These are phyloP conservation scores for Stictocephala bisonia DNA, from an alignment of 2,888 invertebrate species.

Conservation along the genomic window DNA sequence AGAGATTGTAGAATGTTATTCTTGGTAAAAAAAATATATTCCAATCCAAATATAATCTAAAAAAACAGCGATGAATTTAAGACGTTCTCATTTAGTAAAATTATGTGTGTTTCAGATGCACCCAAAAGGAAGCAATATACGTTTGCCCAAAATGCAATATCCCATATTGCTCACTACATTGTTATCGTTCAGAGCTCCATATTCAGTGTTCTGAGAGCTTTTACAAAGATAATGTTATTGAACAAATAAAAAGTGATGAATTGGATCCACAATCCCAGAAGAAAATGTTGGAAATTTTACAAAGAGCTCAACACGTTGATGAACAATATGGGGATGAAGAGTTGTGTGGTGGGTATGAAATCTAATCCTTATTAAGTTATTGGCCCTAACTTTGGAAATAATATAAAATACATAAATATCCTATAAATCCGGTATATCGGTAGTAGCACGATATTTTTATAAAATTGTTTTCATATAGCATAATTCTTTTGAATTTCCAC, in stretches of 20 bases:
- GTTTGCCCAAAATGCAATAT: slow-evolving; percentile 88
- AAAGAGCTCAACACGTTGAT: slow-evolving; percentile 66
- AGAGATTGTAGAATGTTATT: too few relatives aligned
- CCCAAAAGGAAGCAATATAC: slow-evolving; percentile 69
- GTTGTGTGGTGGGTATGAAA: slow-evolving; percentile 62
- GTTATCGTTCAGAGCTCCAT: slow-evolving; percentile 84
- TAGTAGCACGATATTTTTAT: too few relatives aligned
- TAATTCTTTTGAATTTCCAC: too few relatives aligned
- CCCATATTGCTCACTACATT: slow-evolving; percentile 83
- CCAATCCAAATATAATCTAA: too few relatives aligned
- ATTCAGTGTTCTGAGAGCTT: slow-evolving; percentile 88
- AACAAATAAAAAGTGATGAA: slow-evolving; percentile 71
- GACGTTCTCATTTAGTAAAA: too few relatives aligned
- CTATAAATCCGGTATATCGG: too few relatives aligned
- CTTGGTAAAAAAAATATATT: too few relatives aligned
- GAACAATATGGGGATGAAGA: slow-evolving; percentile 60
- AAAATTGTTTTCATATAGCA: too few relatives aligned
- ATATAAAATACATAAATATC: too few relatives aligned
- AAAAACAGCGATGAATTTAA: too few relatives aligned
- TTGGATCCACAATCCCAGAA: slow-evolving; percentile 68
- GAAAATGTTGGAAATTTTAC: slow-evolving; percentile 75
- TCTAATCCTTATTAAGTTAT: slow-evolving; percentile 55
- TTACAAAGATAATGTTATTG: slow-evolving; percentile 83
- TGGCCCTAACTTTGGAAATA: neutral
- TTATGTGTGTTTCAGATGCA: slow-evolving; percentile 45